Percentiles rank a stretch among this genome's conserved stretches.
Conservation (phyloP, 2,797 vertebrate species). For the Acanthurus lineatus region DNA sequence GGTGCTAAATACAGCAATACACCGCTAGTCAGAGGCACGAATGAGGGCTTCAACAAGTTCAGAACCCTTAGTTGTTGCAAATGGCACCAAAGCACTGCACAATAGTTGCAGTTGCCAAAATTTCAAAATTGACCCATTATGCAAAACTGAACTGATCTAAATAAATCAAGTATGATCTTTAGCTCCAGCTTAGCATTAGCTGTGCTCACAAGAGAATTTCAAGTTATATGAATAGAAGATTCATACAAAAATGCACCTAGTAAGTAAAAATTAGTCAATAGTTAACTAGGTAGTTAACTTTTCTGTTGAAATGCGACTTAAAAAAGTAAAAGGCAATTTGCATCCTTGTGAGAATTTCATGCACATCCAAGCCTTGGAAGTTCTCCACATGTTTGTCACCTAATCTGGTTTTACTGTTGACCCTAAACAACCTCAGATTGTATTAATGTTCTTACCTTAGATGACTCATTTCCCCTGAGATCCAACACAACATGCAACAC, state of each 20-base stretch:
- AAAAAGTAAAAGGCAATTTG: too few relatives aligned
- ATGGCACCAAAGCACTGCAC: neutral
- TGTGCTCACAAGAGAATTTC: neutral
- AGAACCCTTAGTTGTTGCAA: neutral
- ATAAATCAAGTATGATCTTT: conserved; percentile 1
- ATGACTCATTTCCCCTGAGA: neutral
- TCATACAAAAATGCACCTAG: too few relatives aligned
- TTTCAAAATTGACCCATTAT: neutral
- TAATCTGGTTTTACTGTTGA: neutral
- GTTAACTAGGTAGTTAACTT: too few relatives aligned
- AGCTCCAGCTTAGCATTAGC: neutral
- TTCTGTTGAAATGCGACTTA: too few relatives aligned
- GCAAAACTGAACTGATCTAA: conserved; percentile 3
- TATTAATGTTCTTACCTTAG: neutral
- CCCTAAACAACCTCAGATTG: conserved; percentile 6
- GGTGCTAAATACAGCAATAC: neutral
- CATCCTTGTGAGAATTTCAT: neutral
- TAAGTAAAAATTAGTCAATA: too few relatives aligned
- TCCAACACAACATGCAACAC: neutral
- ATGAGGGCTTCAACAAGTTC: neutral
- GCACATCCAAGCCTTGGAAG: neutral
- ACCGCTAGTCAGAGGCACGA: neutral
- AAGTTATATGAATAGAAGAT: neutral
- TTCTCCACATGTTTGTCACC: neutral
- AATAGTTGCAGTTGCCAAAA: neutral